Percentiles rank a stretch among this genome's conserved stretches.
Conservation (phyloP, 1,140 invertebrate species). For the Apocrypta bakeri region DNA sequence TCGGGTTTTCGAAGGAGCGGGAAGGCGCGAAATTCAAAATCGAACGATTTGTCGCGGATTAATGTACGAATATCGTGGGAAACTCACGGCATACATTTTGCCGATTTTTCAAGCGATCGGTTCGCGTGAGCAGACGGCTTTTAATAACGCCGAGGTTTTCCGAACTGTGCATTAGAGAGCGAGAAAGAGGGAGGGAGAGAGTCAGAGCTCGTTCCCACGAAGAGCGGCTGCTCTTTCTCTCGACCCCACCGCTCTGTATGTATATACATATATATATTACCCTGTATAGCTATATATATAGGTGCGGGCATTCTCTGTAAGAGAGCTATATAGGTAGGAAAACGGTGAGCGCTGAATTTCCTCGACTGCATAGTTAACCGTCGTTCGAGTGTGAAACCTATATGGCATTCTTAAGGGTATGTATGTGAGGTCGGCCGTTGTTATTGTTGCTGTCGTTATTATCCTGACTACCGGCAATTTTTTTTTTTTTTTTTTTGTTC, state of each 20-base stretch:
- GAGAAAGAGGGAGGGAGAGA: neutral
- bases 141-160: neutral
- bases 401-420: neutral
- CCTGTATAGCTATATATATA: neutral
- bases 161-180: neutral
- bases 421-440: neutral
- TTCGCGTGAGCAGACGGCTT: neutral
- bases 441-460: neutral
- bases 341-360: constrained; percentile 11
- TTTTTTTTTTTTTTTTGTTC: neutral
- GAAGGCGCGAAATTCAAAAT: neutral
- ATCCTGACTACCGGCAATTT: neutral
- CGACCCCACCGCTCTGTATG: neutral
- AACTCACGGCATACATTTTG: constrained; percentile 65
- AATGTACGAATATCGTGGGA: constrained; percentile 61
- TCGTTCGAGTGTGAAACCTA: neutral
- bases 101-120: neutral
- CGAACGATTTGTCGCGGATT: constrained; percentile 24
- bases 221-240: neutral
- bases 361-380: neutral
- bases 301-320: neutral
- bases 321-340: neutral
- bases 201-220: constrained; percentile 8
- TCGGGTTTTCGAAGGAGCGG: no score
- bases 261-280: no score